phyloP scores from a whole-genome alignment of 2,113 vertebrate species.

The Embiotoca jacksoni region DNA sequence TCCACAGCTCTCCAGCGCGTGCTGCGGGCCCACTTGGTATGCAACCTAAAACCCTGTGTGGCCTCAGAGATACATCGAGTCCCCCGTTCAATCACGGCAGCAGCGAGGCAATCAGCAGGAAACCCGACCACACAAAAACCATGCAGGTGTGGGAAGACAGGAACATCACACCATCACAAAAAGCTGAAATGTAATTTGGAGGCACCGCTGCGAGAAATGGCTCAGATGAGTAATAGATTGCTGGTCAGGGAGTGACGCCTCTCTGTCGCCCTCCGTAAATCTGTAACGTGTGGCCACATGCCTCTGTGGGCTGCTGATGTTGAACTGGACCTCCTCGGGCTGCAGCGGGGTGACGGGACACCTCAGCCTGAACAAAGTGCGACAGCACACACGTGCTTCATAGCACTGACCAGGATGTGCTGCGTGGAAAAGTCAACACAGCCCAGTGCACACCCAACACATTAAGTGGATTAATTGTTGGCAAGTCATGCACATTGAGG shows the following conservation, averaged over 20 bases:
- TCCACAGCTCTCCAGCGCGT: constrained; percentile 28
- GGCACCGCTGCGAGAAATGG: constrained; percentile 53
- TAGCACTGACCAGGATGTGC: constrained; percentile 21
- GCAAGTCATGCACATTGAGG: neutral
- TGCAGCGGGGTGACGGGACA: constrained; percentile 22
- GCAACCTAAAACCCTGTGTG: constrained; percentile 46
- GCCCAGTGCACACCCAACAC: constrained; percentile 30
- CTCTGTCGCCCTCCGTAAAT: neutral
- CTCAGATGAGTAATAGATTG: constrained; percentile 59
- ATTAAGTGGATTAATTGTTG: constrained; percentile 31
- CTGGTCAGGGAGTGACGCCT: constrained; percentile 36
- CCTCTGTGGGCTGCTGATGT: constrained; percentile 26
- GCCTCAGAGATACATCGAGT: constrained; percentile 44
- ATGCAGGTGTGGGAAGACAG: constrained; percentile 30
- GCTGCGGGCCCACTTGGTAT: constrained; percentile 55
- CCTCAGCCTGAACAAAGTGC: constrained; percentile 1
- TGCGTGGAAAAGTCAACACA: constrained; percentile 51
- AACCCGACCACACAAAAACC: constrained; percentile 33
- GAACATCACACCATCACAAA: constrained; percentile 19
- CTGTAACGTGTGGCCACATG: constrained; percentile 16
- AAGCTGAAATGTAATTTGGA: constrained; percentile 70
- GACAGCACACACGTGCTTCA: constrained; percentile 7
- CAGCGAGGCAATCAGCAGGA: constrained; percentile 58
- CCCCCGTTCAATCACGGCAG: constrained; percentile 49
- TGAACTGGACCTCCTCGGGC: constrained; percentile 1